Conservation (phyloP, 2,797 vertebrate genomes). For the Etheostoma nigrum region DNA sequence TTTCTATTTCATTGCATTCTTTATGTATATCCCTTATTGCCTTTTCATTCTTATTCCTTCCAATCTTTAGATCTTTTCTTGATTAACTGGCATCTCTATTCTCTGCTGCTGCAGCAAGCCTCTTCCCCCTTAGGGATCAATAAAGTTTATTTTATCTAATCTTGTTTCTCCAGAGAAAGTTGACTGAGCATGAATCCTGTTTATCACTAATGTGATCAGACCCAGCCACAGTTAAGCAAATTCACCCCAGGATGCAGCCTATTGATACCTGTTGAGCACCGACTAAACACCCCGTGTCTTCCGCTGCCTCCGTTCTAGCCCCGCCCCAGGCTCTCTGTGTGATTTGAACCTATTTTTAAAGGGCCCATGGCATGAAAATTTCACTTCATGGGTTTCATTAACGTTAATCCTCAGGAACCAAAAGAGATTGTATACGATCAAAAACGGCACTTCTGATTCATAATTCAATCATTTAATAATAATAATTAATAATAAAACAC, state of each 20-base stretch:
- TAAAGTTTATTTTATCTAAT: conserved; percentile 48
- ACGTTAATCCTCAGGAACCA: too few species aligned
- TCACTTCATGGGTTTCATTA: too few species aligned
- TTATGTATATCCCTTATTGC: conserved; percentile 6
- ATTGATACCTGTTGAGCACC: conserved; percentile 13
- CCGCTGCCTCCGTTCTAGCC: too few species aligned
- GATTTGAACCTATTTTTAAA: too few species aligned
- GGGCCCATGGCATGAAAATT: too few species aligned
- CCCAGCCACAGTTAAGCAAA: conserved; percentile 34
- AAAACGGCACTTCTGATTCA: too few species aligned
- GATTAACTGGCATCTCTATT: neutral
- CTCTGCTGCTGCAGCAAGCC: neutral
- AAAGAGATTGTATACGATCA: too few species aligned
- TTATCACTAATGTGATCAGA: conserved; percentile 38
- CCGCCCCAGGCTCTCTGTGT: too few species aligned
- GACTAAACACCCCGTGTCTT: neutral
- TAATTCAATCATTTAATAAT: too few species aligned
- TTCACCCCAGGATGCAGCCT: conserved; percentile 16
- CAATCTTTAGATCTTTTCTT: conserved; percentile 37
- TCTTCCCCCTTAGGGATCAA: conserved; percentile 44
- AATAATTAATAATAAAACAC: too few species aligned
- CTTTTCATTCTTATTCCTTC: conserved; percentile 25
- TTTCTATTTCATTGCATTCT: conserved; percentile 17
- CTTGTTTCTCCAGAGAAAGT: conserved; percentile 38
- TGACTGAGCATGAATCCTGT: conserved; percentile 17